Base-by-base conservation (phyloP, 2,113 vertebrate species). In the Brachypodius melanocephalos region DNA sequence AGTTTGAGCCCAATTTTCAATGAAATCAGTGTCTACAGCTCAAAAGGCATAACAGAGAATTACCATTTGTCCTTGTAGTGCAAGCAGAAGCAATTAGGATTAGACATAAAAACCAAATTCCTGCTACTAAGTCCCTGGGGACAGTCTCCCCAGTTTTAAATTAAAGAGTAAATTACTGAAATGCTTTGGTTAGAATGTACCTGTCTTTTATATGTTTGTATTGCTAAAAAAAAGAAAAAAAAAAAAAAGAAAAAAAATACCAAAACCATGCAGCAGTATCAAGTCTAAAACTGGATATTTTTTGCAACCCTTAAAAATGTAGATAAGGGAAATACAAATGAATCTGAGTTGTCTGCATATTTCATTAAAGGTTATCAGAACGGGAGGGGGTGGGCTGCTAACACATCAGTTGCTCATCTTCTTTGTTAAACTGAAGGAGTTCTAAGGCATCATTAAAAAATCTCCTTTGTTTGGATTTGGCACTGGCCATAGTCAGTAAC, bases 381-480 rank as follows among this genome's bases (percentile, higher is more conserved):
- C 0, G 1, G 22, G 36, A 5, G 19, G 26, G 10, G 28, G 28
- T 51, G 67, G 36, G 22, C 63, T 91, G 85, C 90, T 89, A 80
- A 88, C 55, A 42, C 83, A 73, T 93, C 94, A 65, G 21, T 95
- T 89, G 68, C 94, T 93, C 91, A 26, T 96, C 92, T 92, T 96
- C 85, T 75, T 7, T 93, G 88, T 90, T 65, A 85, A 80, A 71
- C 54, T 25, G 38, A 59, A 59, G 62, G 87, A 93, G 73, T 89
- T 91, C 92, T 94, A 90, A 97, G 54, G 93, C 80, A 95, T 96
- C 94, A 94, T 97, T 95, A 92, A 97, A 97, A 94, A 93, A 63
- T 68, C 90, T 95, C 90, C 96, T 96, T 96, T 96, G 96, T 98
- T 94, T 96, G 90, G 85, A 66, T 73, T 96, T 96, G 94, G 93